phyloP scores from a whole-genome alignment of 2,113 vertebrate genomes.

The Pogonocichla stellata region DNA sequence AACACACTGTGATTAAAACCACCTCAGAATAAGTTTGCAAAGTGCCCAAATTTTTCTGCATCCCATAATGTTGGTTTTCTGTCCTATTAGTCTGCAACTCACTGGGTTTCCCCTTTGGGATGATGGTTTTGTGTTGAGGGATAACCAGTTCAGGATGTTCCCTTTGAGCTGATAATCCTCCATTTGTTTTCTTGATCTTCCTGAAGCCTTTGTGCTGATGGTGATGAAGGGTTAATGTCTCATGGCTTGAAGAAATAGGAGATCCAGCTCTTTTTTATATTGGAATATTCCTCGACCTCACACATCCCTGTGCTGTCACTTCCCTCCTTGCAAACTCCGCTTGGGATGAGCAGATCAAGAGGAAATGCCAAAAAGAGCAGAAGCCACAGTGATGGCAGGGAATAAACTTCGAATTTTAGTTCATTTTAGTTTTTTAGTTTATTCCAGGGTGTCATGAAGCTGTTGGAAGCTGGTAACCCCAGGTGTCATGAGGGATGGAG shows the following conservation, averaged over 20 bases:
- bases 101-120: not conserved
- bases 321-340: fast-evolving
- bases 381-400: not conserved
- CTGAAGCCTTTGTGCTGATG: not conserved
- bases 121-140: not conserved
- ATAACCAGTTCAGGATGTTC: not conserved
- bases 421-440: not conserved
- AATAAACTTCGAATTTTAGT: not conserved
- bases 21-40: not conserved
- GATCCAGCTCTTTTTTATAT: not conserved
- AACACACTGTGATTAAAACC: not conserved
- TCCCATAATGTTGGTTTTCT: not conserved
- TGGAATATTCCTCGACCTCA: not conserved
- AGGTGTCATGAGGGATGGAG: not conserved
- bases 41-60: not conserved
- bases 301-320: not conserved
- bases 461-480: fast-evolving
- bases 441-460: not conserved
- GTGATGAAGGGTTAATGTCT: not conserved
- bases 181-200: not conserved
- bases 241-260: not conserved
- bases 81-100: not conserved
- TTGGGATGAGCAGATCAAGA: not conserved
- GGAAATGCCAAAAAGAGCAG: not conserved
- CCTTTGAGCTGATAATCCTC: not conserved